Evolutionary conservation across 2,113 vertebrate species (phyloP), one percentile per base, ranked within the genome.

Genomic region (Bucco capensis): DNA sequence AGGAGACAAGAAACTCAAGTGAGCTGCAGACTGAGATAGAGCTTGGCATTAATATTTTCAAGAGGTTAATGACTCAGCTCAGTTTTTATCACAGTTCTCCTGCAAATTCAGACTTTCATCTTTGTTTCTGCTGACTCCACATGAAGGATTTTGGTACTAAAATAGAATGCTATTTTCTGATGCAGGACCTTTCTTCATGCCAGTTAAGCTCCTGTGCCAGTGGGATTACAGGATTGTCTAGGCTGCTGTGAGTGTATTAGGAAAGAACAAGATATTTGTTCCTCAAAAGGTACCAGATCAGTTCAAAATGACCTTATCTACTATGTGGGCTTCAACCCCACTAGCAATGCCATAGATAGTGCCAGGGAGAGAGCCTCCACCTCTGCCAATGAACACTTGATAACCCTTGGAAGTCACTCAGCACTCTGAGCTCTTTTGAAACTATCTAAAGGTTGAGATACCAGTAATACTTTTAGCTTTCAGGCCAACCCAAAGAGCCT

Each of bases 101-200:
- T 91, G 72, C 28, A 5, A 56, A 69, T n/a, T 90, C 49, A 53
- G 0, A 72, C 57, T 92, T 92, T 69, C 70, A 16, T 66, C 50
- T 62, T 61, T 79, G 22, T 84, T 93, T 92, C 89, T 93, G 84
- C 87, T 92, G 89, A 93, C 73, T 89, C 38, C 67, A 62, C 0
- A 5, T 27, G 57, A 87, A 87, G 15, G 51, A 56, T 83, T 85
- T 91, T 80, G 42, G 50, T 77, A 18, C 67, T 44, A 51, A 93
- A 83, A 86, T 66, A 54, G 56, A 89, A 56, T 50, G 5, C 1
- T 62, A 30, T 86, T 83, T 93, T 91, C 72, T 86, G 72, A 83
- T 88, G 73, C 51, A 86, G 69, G 28, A 47, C 67, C 38, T 83
- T 77, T 24, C 47, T 71, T 83, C 51, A 38, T 44, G 28, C 47